Evolutionary conservation across 2,113 vertebrate genomes (phyloP), one percentile per base, ranked within the genome.

Genomic region (Platycercus adscitus): DNA sequence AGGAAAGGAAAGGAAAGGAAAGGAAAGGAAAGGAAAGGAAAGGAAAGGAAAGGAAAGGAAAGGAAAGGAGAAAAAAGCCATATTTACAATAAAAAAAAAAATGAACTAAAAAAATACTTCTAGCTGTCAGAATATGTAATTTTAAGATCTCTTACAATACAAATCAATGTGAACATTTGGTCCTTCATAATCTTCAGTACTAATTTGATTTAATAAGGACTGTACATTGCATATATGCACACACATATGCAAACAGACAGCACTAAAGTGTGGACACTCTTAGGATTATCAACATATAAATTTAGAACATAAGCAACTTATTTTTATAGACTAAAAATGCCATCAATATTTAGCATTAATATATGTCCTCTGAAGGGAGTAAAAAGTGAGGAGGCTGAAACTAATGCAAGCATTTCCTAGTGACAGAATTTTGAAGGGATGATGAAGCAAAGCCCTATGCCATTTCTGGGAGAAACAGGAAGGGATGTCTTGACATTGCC

Each of bases 161-260:
- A 88, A 61, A 88, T 29, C 10, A 84, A 49, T 3, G 12, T 17
- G 24, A 73, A 55, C 3, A 4, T 35, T 43, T 53, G 6, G 11
- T 26, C 75, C 29, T 64, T 78, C 49, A 52, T 37, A 63, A 33
- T 75, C 43, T 86, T 83, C 55, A 79, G 35, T 24, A 71, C 8
- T 17, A 41, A 81, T 37, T 60, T 72, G 20, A 60, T 6, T 75
- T 47, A 91, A 68, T 3, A 49, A 65, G 11, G 11, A 68, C 31
- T 39, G 7, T 49, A 28, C 11, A 17, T 1, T 37, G 15, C 15
- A 65, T 18, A 23, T 24, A 35, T 7, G 5, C 23, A 47, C 10
- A 28, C 0, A 0, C 13, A n/a, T 28, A 25, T 29, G 47, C 4
- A 29, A 52, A 76, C 19, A 76, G 33, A 76, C 17, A 76, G 26